phyloP scores from a whole-genome alignment of 2,888 invertebrate species.

The Brachyopa scutellaris region DNA sequence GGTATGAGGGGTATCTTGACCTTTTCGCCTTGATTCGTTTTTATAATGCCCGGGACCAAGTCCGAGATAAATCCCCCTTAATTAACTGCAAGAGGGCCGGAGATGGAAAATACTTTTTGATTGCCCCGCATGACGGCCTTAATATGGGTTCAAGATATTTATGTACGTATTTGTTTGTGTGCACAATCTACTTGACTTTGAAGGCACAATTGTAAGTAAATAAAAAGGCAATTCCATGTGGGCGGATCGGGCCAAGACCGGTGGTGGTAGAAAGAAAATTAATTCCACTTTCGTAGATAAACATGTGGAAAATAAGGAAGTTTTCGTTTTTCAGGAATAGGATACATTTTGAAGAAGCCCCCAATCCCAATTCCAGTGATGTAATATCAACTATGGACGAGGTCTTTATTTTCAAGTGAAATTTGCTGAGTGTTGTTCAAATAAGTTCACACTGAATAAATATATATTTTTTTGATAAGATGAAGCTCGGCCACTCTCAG shows the following conservation, averaged over 20 bases:
- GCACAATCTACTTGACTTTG: slow-evolving; percentile 39
- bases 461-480: slow-evolving; percentile 37
- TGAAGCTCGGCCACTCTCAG: too few relatives aligned
- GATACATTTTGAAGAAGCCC: neutral
- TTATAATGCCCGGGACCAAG: neutral
- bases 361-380: too few relatives aligned
- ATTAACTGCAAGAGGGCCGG: slow-evolving; percentile 43
- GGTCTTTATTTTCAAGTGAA: slow-evolving; percentile 20
- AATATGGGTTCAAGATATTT: slow-evolving; percentile 36
- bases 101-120: slow-evolving; percentile 15
- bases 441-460: slow-evolving; percentile 46
- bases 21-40: slow-evolving; percentile 6
- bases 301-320: slow-evolving; percentile 41
- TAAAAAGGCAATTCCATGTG: slow-evolving; percentile 13
- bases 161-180: too few relatives aligned
- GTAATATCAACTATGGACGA: slow-evolving; percentile 1
- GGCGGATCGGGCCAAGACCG: neutral
- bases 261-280: slow-evolving; percentile 38
- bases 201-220: slow-evolving; percentile 36
- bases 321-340: neutral
- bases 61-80: slow-evolving; percentile 24
- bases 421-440: slow-evolving; percentile 51
- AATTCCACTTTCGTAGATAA: slow-evolving; percentile 58
- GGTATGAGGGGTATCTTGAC: slow-evolving; percentile 14
- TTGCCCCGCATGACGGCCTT: slow-evolving; percentile 11